Percentiles rank a stretch among this genome's conserved stretches.
Evolutionary conservation across 2,113 vertebrate genomes (phyloP).

Genomic region (Tachycineta bicolor): DNA sequence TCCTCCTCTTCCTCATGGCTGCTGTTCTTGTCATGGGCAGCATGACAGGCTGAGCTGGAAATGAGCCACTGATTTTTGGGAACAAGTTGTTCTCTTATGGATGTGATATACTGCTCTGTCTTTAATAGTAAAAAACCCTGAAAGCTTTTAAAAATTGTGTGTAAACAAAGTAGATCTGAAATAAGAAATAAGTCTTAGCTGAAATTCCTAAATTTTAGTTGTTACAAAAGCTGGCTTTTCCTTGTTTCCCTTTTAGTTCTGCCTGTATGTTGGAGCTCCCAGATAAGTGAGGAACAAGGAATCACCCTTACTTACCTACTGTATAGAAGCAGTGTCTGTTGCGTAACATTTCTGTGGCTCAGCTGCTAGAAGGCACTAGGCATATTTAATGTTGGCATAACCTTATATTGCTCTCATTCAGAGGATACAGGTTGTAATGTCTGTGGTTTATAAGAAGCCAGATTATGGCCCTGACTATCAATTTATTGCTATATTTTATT

Average conservation of each 20-base stretch:
- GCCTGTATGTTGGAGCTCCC: background rate
- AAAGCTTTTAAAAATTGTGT: background rate
- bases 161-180: background rate
- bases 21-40: background rate
- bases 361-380: background rate
- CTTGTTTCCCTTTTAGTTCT: background rate
- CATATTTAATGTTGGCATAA: accelerated
- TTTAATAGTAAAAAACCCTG: background rate
- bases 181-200: background rate
- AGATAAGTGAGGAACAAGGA: background rate
- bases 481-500: accelerated
- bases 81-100: background rate
- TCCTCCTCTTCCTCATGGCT: background rate
- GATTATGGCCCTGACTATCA: background rate
- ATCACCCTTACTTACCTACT: background rate
- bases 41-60: background rate
- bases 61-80: background rate
- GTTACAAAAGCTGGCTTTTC: background rate
- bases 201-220: background rate
- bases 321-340: background rate
- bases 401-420: background rate
- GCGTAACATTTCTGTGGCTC: background rate
- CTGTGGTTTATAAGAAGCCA: background rate
- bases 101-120: background rate
- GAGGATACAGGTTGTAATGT: background rate